phyloP scores from a whole-genome alignment of 2,888 invertebrate genomes.

The Biston betularia region DNA sequence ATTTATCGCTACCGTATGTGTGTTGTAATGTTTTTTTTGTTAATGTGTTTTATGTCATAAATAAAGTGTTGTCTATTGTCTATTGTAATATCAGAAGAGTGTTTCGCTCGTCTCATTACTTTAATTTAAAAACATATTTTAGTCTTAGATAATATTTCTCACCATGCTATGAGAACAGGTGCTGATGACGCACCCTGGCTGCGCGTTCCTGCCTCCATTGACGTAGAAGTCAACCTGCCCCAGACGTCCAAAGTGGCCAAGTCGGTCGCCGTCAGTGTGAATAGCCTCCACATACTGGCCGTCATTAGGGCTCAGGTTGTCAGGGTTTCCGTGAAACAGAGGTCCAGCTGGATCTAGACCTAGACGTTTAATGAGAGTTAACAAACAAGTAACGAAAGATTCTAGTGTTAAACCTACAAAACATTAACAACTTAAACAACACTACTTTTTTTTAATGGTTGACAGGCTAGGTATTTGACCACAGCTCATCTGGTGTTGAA shows the following conservation, averaged over 20 bases:
- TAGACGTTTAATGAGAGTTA: constrained; percentile 32
- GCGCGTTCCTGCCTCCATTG: constrained; percentile 64
- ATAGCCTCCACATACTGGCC: constrained; percentile 65
- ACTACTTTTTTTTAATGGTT: no score
- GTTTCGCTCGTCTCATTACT: no score
- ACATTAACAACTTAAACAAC: no score
- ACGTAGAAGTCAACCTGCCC: constrained; percentile 65
- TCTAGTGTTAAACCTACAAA: no score
- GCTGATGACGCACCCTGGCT: constrained; percentile 62
- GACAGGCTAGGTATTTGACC: no score
- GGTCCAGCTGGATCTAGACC: constrained; percentile 72
- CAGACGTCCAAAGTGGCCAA: constrained; percentile 59
- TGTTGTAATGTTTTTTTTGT: no score
- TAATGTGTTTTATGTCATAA: no score
- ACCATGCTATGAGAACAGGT: constrained; percentile 66
- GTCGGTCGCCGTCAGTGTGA: constrained; percentile 64
- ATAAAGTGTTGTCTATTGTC: no score
- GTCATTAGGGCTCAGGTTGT: constrained; percentile 52
- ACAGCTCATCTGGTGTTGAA: no score
- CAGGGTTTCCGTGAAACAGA: constrained; percentile 53
- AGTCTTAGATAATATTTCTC: neutral
- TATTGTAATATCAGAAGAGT: neutral
- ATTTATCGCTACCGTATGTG: no score
- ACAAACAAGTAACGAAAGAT: neutral
- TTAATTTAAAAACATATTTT: no score